Conservation (phyloP, 2,888 invertebrate species). For the Bombylius discolor region DNA sequence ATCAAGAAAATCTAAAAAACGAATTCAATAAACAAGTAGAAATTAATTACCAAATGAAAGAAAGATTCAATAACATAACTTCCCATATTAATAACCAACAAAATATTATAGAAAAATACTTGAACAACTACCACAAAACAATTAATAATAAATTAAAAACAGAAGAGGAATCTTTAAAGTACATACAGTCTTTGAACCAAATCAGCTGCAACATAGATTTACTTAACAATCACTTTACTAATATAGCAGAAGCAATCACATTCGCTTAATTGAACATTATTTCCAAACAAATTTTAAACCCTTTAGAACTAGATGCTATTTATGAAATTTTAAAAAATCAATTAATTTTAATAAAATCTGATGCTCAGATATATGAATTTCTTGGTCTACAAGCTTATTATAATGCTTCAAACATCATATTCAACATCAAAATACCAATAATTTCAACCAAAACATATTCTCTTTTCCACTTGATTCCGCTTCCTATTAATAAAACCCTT, state of each 20-base stretch:
- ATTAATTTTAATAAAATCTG: not conserved
- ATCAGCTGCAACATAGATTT: constrained; percentile 10
- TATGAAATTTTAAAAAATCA: not conserved
- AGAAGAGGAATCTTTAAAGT: not conserved
- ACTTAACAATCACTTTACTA: constrained; percentile 4
- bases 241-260: constrained; percentile 11
- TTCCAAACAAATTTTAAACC: constrained; percentile 9
- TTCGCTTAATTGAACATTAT: constrained; percentile 11
- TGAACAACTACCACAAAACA: constrained; percentile 4
- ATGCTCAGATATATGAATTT: not conserved
- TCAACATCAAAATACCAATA: not conserved
- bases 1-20: not conserved
- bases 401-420: not conserved
- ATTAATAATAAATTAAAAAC: constrained; percentile 1
- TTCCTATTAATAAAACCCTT: not conserved
- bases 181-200: constrained; percentile 5
- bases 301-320: constrained; percentile 6
- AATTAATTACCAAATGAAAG: not conserved
- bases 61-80: constrained; percentile 1
- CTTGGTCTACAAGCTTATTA: not conserved
- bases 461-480: not conserved
- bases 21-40: not conserved
- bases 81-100: constrained; percentile 7
- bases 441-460: not conserved
- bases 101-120: constrained; percentile 2